These are phyloP conservation scores for Elachura formosa DNA, from an alignment of 2,113 vertebrate species.

Conservation along the genomic window DNA sequence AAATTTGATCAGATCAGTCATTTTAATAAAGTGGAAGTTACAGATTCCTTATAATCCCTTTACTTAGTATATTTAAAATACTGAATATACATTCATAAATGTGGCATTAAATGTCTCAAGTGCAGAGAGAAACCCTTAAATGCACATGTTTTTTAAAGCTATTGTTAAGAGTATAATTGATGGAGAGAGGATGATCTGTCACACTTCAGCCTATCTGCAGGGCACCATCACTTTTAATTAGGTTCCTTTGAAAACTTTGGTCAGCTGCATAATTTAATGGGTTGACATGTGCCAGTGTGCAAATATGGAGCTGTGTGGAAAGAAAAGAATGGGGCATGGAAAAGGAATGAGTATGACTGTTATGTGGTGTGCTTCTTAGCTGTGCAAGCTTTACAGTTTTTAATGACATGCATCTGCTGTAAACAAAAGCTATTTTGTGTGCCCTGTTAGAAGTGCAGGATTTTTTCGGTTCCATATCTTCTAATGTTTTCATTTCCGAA, in stretches of 20 bases:
- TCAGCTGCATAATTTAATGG: constrained; percentile 54
- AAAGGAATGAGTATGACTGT: neutral
- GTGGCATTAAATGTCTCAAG: neutral
- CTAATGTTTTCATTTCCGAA: neutral
- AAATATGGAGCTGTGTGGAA: neutral
- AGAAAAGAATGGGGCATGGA: neutral
- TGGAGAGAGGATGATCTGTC: neutral
- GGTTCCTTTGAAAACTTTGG: constrained; percentile 16
- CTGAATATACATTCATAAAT: rapidly evolving
- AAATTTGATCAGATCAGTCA: neutral
- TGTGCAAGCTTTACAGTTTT: neutral
- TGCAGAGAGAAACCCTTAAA: neutral
- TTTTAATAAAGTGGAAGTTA: neutral
- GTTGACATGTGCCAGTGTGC: neutral
- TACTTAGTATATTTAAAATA: neutral
- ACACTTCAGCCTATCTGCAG: neutral
- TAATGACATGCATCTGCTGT: neutral
- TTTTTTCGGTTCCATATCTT: neutral
- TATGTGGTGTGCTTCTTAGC: neutral
- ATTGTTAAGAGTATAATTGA: neutral
- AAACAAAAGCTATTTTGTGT: neutral
- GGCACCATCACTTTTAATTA: constrained; percentile 31
- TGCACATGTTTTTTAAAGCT: neutral
- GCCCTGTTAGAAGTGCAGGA: neutral
- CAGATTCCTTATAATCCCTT: neutral